Conservation (phyloP, 2,888 invertebrate genomes). For the Drosophila meridionalis region DNA sequence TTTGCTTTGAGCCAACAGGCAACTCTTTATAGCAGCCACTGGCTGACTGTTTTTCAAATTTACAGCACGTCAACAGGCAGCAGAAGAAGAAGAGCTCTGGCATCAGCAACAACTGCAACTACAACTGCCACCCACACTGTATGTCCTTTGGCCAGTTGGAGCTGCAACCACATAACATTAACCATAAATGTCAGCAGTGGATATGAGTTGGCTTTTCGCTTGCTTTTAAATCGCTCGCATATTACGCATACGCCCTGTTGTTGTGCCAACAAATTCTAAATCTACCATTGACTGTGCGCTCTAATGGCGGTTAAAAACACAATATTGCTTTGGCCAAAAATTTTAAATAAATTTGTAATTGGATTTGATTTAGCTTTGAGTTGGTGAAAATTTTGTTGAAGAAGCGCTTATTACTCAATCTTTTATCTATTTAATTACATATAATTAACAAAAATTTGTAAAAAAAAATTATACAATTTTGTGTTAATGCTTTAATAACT, state of each 20-base stretch:
- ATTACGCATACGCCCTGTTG: constrained; percentile 52
- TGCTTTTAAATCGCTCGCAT: constrained; percentile 45
- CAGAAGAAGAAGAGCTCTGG: background rate
- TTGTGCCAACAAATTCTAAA: background rate
- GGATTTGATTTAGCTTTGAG: background rate
- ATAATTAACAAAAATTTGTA: no score
- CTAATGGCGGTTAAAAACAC: background rate
- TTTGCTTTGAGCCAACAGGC: constrained; percentile 76
- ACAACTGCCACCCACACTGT: background rate
- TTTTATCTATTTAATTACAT: no score
- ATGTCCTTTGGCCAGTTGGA: constrained; percentile 23
- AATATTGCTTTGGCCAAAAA: background rate
- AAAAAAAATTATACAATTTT: no score
- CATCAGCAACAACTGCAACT: background rate
- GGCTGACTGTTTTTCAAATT: constrained; percentile 75
- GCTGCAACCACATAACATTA: constrained; percentile 49
- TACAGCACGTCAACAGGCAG: constrained; percentile 68
- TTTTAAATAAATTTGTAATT: background rate
- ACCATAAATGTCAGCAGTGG: constrained; percentile 52
- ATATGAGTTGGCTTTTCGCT: constrained; percentile 33
- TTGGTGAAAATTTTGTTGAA: no score
- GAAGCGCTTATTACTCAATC: no score
- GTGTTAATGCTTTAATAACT: no score
- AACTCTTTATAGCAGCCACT: constrained; percentile 65
- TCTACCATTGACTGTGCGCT: background rate